Evolutionary conservation across 2,888 invertebrate species (phyloP).

Genomic region (Pecten maximus): DNA sequence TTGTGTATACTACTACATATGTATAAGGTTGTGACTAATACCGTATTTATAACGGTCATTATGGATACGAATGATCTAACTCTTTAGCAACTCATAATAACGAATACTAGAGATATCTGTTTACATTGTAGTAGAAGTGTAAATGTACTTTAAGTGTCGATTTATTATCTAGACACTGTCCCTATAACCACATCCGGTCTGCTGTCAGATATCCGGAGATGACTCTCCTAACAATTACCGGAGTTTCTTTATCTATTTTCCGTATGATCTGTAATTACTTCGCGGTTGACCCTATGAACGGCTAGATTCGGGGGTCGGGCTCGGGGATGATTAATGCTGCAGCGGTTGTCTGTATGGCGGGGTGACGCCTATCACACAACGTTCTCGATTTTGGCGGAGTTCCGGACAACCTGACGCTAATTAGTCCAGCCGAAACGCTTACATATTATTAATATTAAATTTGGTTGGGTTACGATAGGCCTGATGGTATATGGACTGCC

Average conservation of each 20-base stretch:
- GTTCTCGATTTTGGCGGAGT: neutral
- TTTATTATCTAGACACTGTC: neutral
- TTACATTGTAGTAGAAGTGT: too few species aligned
- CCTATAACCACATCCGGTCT: neutral
- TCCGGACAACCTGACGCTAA: neutral
- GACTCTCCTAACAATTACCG: neutral
- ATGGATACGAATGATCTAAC: too few species aligned
- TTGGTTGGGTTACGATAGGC: neutral
- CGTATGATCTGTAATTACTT: neutral
- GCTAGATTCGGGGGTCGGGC: neutral
- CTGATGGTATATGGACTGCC: neutral
- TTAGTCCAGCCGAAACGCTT: neutral
- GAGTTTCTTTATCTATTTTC: neutral
- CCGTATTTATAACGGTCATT: too few species aligned
- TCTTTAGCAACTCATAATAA: too few species aligned
- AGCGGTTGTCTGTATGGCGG: neutral
- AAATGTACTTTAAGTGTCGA: neutral
- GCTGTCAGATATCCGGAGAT: neutral
- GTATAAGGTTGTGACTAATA: too few species aligned
- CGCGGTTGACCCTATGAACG: neutral
- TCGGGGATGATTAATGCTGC: neutral
- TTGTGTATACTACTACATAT: too few species aligned
- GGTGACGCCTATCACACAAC: neutral
- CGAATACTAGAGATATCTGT: too few species aligned
- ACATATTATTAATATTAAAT: conserved; percentile 24